These are phyloP conservation scores for Ceratina japonica DNA, from an alignment of 1,140 invertebrate genomes.

Conservation along the genomic window DNA sequence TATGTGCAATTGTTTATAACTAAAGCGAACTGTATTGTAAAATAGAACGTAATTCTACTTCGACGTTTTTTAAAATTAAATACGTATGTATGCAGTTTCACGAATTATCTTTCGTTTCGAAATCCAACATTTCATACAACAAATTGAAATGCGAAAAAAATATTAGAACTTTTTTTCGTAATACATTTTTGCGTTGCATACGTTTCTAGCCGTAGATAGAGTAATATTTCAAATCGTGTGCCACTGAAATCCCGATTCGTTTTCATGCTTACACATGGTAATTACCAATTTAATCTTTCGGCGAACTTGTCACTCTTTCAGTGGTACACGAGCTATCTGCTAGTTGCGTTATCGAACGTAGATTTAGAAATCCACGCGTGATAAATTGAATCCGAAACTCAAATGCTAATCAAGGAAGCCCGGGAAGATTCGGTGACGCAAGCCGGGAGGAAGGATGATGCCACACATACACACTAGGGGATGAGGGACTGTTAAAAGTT, in stretches of 20 bases:
- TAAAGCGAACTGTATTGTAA: not conserved
- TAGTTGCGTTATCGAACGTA: not conserved
- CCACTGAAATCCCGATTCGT: not conserved
- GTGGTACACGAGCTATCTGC: not conserved
- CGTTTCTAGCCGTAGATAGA: too few relatives aligned
- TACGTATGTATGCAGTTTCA: too few relatives aligned
- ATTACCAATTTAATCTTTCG: not conserved
- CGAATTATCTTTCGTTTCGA: too few relatives aligned
- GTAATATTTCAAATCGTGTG: too few relatives aligned
- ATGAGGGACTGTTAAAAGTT: constrained; percentile 16
- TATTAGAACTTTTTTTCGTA: too few relatives aligned
- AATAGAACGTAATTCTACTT: not conserved
- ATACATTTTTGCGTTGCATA: not conserved
- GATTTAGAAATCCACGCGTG: not conserved
- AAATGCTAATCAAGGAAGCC: constrained; percentile 30
- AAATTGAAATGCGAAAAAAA: too few relatives aligned
- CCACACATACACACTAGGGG: too few relatives aligned
- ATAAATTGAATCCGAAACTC: not conserved
- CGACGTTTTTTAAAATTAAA: too few relatives aligned
- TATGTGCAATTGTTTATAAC: not conserved
- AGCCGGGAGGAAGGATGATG: too few relatives aligned
- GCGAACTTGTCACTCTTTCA: not conserved
- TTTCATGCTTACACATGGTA: too few relatives aligned
- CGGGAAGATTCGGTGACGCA: constrained; percentile 1
- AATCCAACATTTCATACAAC: too few relatives aligned